Conservation (phyloP, 2,888 invertebrate species). For the Digitonthophagus gazella region DNA sequence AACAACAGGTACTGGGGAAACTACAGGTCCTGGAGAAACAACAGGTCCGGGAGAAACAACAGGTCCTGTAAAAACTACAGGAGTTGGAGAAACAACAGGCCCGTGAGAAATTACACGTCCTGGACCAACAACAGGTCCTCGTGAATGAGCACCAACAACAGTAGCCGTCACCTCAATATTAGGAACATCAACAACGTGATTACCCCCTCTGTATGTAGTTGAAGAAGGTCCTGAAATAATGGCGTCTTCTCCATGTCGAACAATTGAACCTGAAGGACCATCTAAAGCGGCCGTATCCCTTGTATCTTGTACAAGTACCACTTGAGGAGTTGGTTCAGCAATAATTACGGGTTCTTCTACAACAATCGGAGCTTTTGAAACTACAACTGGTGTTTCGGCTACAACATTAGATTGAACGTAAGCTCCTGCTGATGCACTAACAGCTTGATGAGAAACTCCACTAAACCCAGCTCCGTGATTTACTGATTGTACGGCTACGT, state of each 20-base stretch:
- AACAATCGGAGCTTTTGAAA: conserved; percentile 17
- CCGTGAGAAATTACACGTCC: conserved; percentile 22
- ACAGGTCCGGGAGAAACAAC: neutral
- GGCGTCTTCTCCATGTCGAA: conserved; percentile 42
- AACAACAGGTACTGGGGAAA: conserved; percentile 16
- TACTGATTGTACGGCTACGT: conserved; percentile 12
- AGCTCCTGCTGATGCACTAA: conserved; percentile 20
- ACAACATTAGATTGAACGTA: conserved; percentile 16
- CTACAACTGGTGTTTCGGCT: conserved; percentile 18
- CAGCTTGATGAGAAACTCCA: conserved; percentile 12
- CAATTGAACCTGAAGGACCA: conserved; percentile 46
- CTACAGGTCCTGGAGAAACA: conserved; percentile 23
- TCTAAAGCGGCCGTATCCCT: conserved; percentile 40
- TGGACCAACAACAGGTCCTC: conserved; percentile 18
- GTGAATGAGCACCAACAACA: conserved; percentile 25
- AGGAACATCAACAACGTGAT: conserved; percentile 30
- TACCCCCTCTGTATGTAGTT: conserved; percentile 44
- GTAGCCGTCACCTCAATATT: conserved; percentile 29
- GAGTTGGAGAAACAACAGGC: conserved; percentile 28
- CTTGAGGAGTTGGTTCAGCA: conserved; percentile 31
- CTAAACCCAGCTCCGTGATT: conserved; percentile 17
- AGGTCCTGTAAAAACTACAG: conserved; percentile 20
- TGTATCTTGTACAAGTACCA: conserved; percentile 31
- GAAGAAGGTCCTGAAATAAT: conserved; percentile 46
- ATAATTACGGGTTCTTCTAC: conserved; percentile 33